These are phyloP conservation scores for Acrossocheilus fasciatus DNA, from an alignment of 2,797 vertebrate species.

Conservation along the genomic window DNA sequence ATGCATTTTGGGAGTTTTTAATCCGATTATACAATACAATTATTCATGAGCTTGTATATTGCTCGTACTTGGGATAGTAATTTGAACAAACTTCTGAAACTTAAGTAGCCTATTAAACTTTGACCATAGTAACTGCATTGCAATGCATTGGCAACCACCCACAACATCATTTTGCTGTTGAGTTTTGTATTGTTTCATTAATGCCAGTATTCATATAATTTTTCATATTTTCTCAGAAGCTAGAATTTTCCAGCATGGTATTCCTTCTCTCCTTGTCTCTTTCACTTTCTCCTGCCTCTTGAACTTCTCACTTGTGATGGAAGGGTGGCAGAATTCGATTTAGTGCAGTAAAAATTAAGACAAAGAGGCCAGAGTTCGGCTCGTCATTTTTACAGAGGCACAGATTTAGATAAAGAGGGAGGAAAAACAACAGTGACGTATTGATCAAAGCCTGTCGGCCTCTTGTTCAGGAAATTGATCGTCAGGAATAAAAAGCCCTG, in stretches of 20 bases:
- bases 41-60: not conserved
- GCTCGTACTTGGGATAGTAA: not conserved
- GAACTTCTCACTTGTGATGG: conserved; percentile 29
- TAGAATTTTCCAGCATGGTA: not conserved
- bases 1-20: not conserved
- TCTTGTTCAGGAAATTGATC: conserved; percentile 47
- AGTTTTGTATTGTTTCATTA: not conserved
- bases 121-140: not conserved
- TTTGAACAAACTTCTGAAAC: not conserved
- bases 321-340: conserved; percentile 20
- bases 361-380: conserved; percentile 1
- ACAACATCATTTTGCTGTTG: not conserved
- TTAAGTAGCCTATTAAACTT: not conserved
- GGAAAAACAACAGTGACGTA: conserved; percentile 37
- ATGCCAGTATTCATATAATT: not conserved
- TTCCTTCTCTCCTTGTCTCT: conserved; percentile 9
- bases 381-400: conserved; percentile 19
- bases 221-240: not conserved
- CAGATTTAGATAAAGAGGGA: conserved; percentile 39
- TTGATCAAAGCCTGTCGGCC: conserved; percentile 41
- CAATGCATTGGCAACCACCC: not conserved
- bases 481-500: conserved; percentile 19
- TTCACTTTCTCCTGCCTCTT: conserved; percentile 60
- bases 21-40: not conserved
- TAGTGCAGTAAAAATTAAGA: conserved; percentile 13